Conservation (phyloP, 2,888 invertebrate species). For the Epirrhoe tristata region DNA sequence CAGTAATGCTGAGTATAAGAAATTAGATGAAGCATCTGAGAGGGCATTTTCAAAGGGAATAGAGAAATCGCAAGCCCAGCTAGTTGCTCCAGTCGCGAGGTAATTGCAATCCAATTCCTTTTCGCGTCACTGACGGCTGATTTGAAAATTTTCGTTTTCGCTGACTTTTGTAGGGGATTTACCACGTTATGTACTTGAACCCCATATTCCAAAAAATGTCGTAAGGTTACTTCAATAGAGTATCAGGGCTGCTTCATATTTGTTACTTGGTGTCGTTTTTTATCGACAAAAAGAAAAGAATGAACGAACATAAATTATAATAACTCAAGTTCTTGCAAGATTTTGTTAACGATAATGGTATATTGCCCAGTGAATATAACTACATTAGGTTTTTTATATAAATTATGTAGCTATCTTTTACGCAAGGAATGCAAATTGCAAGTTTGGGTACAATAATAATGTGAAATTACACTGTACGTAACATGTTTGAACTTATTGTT, state of each 20-base stretch:
- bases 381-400: too few species aligned
- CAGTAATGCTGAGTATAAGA: neutral
- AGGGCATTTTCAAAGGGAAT: conserved; percentile 21
- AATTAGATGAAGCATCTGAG: conserved; percentile 2
- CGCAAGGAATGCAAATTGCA: too few species aligned
- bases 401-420: too few species aligned
- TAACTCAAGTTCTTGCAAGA: too few species aligned
- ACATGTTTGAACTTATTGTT: too few species aligned
- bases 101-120: conserved; percentile 43
- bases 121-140: conserved; percentile 32
- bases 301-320: too few species aligned
- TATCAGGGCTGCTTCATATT: neutral
- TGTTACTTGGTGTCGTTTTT: neutral
- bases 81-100: conserved; percentile 34
- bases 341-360: too few species aligned
- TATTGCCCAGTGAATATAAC: too few species aligned
- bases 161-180: conserved; percentile 36
- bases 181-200: neutral
- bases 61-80: conserved; percentile 37
- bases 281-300: too few species aligned
- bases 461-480: too few species aligned
- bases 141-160: conserved; percentile 40
- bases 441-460: too few species aligned
- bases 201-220: neutral
- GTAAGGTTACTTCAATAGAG: neutral